Conservation (phyloP, 2,888 invertebrate species). For the Lepidochrysops patricia region DNA sequence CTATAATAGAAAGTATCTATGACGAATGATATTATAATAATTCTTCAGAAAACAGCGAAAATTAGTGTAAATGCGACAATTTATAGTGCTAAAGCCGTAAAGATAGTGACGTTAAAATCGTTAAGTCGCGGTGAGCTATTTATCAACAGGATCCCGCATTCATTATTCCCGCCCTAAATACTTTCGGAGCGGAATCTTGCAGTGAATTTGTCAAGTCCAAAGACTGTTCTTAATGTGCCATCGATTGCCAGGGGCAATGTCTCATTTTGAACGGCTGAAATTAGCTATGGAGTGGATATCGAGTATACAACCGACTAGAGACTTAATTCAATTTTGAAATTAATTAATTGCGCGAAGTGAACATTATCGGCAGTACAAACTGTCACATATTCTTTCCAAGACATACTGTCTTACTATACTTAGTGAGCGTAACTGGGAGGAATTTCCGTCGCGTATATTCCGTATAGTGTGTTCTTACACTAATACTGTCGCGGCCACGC, state of each 20-base stretch:
- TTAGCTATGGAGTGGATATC: conserved; percentile 1
- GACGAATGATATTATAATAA: neutral
- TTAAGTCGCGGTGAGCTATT: neutral
- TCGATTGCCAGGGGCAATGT: conserved; percentile 2
- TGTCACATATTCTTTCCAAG: no score
- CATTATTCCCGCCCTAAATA: neutral
- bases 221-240: conserved; percentile 10
- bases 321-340: no score
- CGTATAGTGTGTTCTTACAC: no score
- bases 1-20: no score
- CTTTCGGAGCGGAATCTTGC: conserved; percentile 1
- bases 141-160: neutral
- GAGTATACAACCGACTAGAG: no score
- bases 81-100: neutral
- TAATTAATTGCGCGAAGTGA: no score
- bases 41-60: neutral
- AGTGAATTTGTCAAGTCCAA: conserved; percentile 11
- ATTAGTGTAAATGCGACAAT: no score
- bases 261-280: conserved; percentile 6
- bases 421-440: no score
- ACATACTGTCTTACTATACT: no score
- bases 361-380: no score
- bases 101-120: neutral
- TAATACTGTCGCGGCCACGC: no score
- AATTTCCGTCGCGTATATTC: no score